A percentile compares a stretch with the other conserved stretches of the same genome.
Evolutionary conservation across 1,140 invertebrate species (phyloP).

Genomic region (Zaprionus nigranus): DNA sequence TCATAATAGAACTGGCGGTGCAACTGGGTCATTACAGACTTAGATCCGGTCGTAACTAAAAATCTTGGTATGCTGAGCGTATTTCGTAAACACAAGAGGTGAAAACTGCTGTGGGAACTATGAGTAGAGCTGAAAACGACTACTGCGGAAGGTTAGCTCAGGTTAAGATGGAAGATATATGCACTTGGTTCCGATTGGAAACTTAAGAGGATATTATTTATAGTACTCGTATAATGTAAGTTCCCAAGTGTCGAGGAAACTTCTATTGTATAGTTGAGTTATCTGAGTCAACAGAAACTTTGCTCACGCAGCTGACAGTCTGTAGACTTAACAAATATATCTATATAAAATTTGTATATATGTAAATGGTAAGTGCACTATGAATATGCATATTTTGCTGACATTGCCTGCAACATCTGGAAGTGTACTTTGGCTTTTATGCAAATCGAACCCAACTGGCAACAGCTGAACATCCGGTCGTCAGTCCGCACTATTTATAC

Average conservation of each 20-base stretch:
- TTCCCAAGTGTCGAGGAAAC: too few species aligned
- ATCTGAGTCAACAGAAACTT: not conserved
- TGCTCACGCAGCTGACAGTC: constrained; percentile 10
- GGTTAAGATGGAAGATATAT: constrained; percentile 8
- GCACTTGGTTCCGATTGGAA: constrained; percentile 14
- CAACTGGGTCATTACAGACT: constrained; percentile 64
- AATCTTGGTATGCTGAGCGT: constrained; percentile 17
- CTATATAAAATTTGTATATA: too few species aligned
- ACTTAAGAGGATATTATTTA: not conserved
- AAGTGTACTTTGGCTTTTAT: constrained; percentile 34
- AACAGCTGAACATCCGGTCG: constrained; percentile 52
- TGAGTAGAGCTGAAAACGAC: not conserved
- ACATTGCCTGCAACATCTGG: not conserved
- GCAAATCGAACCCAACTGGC: constrained; percentile 50
- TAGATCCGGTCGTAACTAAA: constrained; percentile 19
- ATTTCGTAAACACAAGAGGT: constrained; percentile 39
- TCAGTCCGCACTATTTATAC: constrained; percentile 54
- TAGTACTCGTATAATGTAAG: too few species aligned
- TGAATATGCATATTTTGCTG: not conserved
- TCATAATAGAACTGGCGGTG: constrained; percentile 32
- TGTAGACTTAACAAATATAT: constrained; percentile 15
- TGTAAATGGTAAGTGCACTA: not conserved
- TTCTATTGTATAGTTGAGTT: too few species aligned
- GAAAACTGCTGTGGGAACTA: constrained; percentile 40
- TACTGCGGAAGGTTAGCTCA: constrained; percentile 27